A percentile compares a stretch with the other conserved stretches of the same genome.
These are phyloP conservation scores for Eptatretus atami DNA, from an alignment of 2,797 vertebrate genomes.

Conservation along the genomic window DNA sequence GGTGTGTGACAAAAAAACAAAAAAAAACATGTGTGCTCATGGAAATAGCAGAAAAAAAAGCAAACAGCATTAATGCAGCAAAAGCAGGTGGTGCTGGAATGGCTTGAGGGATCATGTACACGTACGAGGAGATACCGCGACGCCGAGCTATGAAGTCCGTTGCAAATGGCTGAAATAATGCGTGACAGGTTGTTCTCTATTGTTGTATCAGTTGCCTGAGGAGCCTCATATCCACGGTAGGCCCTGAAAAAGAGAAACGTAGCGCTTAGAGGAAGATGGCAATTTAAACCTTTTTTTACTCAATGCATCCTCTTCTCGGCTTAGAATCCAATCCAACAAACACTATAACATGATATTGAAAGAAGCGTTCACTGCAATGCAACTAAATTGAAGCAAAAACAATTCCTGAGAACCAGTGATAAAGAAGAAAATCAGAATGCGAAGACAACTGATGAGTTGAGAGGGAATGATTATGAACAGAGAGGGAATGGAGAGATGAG, in stretches of 20 bases:
- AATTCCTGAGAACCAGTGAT: too few species aligned
- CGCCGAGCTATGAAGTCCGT: constrained; percentile 45
- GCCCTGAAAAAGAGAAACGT: constrained; percentile 18
- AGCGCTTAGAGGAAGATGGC: neutral
- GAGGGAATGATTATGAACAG: too few species aligned
- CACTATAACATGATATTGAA: too few species aligned
- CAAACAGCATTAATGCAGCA: too few species aligned
- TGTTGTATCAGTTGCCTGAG: constrained; percentile 42
- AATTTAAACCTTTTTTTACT: too few species aligned
- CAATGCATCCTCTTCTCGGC: too few species aligned
- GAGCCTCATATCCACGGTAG: constrained; percentile 54
- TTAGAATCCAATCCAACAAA: too few species aligned
- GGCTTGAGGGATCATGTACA: neutral
- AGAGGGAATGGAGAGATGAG: neutral
- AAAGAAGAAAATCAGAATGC: too few species aligned
- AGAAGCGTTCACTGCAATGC: neutral
- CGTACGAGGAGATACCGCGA: constrained; percentile 54
- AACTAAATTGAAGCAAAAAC: neutral
- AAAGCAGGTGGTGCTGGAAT: too few species aligned
- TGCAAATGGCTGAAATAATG: constrained; percentile 44
- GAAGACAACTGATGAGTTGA: too few species aligned
- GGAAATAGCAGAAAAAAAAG: neutral
- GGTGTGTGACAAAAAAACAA: too few species aligned
- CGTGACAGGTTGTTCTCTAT: constrained; percentile 79
- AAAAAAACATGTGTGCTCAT: neutral